These are phyloP conservation scores for Grus americana DNA, from an alignment of 2,113 vertebrate species.

Conservation along the genomic window DNA sequence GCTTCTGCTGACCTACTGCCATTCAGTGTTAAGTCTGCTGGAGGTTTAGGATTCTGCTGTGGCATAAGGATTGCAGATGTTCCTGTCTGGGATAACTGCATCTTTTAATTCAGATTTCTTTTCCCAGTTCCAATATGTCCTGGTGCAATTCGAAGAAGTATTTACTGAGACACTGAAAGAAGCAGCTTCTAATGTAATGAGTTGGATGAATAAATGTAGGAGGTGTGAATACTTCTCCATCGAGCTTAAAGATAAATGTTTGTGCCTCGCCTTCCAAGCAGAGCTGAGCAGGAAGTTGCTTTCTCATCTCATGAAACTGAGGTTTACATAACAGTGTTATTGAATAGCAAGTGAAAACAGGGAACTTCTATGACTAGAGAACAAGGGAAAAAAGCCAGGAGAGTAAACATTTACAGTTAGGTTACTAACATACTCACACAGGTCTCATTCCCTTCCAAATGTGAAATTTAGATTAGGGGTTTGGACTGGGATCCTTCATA, in stretches of 20 bases:
- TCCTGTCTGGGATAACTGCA: neutral
- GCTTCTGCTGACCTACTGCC: neutral
- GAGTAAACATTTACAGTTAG: neutral
- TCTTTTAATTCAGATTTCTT: neutral
- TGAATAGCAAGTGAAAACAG: neutral
- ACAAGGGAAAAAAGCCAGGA: neutral
- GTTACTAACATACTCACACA: neutral
- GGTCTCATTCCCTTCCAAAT: neutral
- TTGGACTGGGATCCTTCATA: neutral
- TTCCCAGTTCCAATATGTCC: neutral
- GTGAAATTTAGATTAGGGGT: neutral
- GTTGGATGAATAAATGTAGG: neutral
- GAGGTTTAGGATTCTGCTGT: neutral
- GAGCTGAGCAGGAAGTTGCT: neutral
- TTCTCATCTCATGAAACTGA: neutral
- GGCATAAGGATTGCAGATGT: neutral
- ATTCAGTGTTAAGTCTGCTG: neutral
- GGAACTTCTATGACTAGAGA: neutral
- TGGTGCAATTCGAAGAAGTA: neutral
- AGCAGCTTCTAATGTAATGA: neutral
- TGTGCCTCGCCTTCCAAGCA: neutral
- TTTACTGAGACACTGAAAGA: neutral
- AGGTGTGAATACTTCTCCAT: neutral
- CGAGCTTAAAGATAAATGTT: neutral
- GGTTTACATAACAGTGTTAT: neutral